A percentile compares a stretch with the other conserved stretches of the same genome.
Conservation (phyloP, 2,113 vertebrate species). For the Puntigrus tetrazona region DNA sequence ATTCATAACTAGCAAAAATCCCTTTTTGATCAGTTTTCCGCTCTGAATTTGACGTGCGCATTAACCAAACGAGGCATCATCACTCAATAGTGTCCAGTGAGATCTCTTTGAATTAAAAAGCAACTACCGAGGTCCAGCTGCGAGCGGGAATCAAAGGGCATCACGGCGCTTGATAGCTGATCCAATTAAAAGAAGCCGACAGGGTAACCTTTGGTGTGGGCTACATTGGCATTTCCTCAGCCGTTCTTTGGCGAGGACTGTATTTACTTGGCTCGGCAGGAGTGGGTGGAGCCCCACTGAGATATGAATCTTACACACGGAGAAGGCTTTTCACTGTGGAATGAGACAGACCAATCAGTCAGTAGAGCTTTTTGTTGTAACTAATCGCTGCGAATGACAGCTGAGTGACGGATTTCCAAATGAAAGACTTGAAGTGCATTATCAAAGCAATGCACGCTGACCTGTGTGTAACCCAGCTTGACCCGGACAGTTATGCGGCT, state of each 20-base stretch:
- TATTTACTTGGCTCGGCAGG: slow-evolving; percentile 60
- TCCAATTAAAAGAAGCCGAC: slow-evolving; percentile 68
- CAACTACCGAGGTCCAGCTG: slow-evolving; percentile 61
- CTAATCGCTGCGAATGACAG: slow-evolving; percentile 41
- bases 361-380: slow-evolving; percentile 25
- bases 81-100: slow-evolving; percentile 33
- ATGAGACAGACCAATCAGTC: slow-evolving; percentile 18
- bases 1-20: background rate
- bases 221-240: slow-evolving; percentile 69
- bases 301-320: slow-evolving; percentile 45
- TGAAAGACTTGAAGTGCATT: slow-evolving; percentile 18
- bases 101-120: slow-evolving; percentile 58
- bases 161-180: slow-evolving; percentile 55
- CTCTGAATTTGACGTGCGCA: background rate
- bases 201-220: slow-evolving; percentile 74
- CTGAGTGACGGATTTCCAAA: background rate
- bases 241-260: slow-evolving; percentile 42
- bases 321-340: slow-evolving; percentile 32
- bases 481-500: background rate
- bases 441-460: background rate
- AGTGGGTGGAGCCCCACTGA: slow-evolving; percentile 44
- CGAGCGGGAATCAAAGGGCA: slow-evolving; percentile 65
- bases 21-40: background rate
- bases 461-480: background rate
- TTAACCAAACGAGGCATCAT: slow-evolving; percentile 27